Evolutionary conservation across 2,888 invertebrate genomes (phyloP).

Genomic region (Diplazon laetatorius): DNA sequence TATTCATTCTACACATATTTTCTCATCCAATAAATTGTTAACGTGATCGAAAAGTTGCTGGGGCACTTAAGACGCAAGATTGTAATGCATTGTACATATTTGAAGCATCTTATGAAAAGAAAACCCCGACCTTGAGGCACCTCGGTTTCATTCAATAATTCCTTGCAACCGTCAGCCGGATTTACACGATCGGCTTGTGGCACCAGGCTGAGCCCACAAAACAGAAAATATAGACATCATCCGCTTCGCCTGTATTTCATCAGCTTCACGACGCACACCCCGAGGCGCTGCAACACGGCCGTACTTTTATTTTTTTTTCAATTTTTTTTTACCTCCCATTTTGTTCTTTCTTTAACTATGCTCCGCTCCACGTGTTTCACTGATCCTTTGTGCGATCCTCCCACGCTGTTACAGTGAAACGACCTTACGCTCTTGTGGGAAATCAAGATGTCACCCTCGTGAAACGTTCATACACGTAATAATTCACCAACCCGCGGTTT

Average conservation of each 20-base stretch:
- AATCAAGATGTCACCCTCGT: constrained; percentile 33
- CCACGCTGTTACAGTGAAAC: background rate
- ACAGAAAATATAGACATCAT: background rate
- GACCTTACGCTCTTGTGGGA: constrained; percentile 23
- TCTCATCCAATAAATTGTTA: too few relatives aligned
- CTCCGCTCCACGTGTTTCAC: background rate
- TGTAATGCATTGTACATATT: too few relatives aligned
- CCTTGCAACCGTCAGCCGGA: background rate
- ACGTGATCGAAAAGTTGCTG: too few relatives aligned
- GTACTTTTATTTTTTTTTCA: background rate
- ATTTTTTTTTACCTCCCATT: constrained; percentile 18
- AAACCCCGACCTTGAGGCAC: background rate
- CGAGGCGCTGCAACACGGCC: constrained; percentile 21
- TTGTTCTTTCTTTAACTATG: background rate
- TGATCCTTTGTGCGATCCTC: background rate
- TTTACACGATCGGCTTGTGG: constrained; percentile 12
- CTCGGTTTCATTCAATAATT: constrained; percentile 23
- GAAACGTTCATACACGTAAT: constrained; percentile 19
- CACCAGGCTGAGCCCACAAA: background rate
- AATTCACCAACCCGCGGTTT: background rate
- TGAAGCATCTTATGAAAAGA: background rate
- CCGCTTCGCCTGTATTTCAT: constrained; percentile 18
- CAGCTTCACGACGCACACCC: constrained; percentile 12
- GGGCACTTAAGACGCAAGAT: too few relatives aligned
- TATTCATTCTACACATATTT: too few relatives aligned